Evolutionary conservation across 2,113 vertebrate species (phyloP).

Genomic region (Callorhinus ursinus): DNA sequence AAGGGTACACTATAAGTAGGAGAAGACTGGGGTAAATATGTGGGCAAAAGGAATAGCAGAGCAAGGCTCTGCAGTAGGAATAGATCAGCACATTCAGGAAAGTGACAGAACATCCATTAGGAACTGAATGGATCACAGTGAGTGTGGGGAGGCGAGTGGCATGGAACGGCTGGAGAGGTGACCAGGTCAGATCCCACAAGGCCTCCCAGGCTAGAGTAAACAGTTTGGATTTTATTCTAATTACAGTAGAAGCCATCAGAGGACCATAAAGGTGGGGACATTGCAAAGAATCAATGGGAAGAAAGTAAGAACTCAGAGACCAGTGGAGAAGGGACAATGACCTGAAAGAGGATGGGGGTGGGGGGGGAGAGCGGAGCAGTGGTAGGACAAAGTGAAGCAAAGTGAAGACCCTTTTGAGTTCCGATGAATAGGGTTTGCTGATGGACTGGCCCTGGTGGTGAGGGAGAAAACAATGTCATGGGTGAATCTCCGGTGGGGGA

Average conservation of each 20-base stretch:
- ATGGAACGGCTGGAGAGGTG: neutral
- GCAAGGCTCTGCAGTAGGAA: neutral
- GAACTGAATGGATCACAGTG: neutral
- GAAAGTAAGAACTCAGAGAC: neutral
- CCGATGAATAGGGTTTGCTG: neutral
- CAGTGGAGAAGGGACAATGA: neutral
- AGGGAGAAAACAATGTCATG: neutral
- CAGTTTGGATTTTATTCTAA: neutral
- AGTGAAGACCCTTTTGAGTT: neutral
- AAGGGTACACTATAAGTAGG: neutral
- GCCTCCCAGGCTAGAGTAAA: neutral
- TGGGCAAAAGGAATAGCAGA: neutral
- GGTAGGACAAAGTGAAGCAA: neutral
- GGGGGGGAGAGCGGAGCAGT: neutral
- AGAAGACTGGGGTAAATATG: neutral
- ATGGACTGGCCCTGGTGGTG: neutral
- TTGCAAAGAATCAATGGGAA: neutral
- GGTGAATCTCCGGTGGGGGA: neutral
- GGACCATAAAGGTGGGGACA: neutral
- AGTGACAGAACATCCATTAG: neutral
- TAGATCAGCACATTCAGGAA: neutral
- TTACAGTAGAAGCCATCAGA: neutral
- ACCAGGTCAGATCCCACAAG: neutral
- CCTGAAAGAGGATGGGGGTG: neutral
- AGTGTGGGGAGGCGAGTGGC: neutral